phyloP scores from a whole-genome alignment of 30 jellyfish, hydroid and myxozoan species.

The Catostylus mosaicus region DNA sequence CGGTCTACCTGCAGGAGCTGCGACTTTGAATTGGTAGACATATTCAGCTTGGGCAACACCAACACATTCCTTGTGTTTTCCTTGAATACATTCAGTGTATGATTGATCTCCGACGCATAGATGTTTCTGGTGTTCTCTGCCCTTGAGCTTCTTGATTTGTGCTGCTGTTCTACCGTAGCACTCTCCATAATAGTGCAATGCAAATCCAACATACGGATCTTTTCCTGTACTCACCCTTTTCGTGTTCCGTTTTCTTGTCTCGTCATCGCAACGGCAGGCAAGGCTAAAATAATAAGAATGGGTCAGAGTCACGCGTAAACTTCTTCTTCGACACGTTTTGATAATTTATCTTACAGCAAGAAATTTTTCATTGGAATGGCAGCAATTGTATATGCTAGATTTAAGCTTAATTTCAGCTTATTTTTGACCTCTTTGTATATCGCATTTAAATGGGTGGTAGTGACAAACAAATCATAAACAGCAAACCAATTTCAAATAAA shows the following conservation, averaged over 20 bases:
- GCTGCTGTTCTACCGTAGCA: slow-evolving; percentile 30
- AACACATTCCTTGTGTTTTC: slow-evolving; percentile 38
- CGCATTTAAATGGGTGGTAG: no score
- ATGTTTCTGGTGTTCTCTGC: neutral
- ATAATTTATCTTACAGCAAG: no score
- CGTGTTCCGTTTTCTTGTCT: slow-evolving; percentile 5
- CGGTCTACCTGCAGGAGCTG: slow-evolving; percentile 29
- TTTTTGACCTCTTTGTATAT: no score
- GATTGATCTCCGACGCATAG: slow-evolving; percentile 49
- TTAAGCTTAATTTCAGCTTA: no score
- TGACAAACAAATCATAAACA: no score
- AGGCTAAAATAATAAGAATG: neutral
- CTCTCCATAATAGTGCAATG: slow-evolving; percentile 33
- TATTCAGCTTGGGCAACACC: slow-evolving; percentile 53
- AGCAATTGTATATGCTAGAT: no score
- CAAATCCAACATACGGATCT: slow-evolving; percentile 30
- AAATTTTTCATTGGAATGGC: no score
- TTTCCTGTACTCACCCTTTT: neutral
- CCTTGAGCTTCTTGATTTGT: slow-evolving; percentile 3
- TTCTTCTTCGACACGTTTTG: no score
- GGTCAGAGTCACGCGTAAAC: no score
- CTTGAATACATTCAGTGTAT: slow-evolving; percentile 15
- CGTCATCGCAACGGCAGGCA: slow-evolving; percentile 33
- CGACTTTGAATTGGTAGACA: slow-evolving; percentile 19
- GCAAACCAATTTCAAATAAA: no score